Base-by-base conservation (phyloP, 2,797 vertebrate genomes). In the Gouania willdenowi region DNA sequence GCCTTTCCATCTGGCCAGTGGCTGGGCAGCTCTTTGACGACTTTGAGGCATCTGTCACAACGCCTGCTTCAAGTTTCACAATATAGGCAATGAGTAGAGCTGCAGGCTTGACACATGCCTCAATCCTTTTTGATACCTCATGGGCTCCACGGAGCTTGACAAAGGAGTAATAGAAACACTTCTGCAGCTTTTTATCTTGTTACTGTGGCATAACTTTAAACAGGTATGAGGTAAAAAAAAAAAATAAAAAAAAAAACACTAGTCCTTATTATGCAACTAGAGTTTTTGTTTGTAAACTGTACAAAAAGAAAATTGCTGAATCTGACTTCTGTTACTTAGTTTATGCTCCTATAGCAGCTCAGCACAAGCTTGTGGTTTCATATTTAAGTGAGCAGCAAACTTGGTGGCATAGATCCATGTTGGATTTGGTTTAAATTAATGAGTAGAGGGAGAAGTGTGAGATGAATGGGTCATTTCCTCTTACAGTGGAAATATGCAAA, bases 1-100 rank as follows among this genome's bases (percentile, higher is more conserved):
- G 63, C 62, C 41, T 44, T 38, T 71, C 75, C 75, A 65, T 82
- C 75, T 79, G 74, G 65, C 57, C 73, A 66, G 60, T 49, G 77
- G 71, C 53, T 45, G 75, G 65, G 56, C 61, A 43, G 66, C 56
- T 65, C 43, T 72, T 77, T 61, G 47, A 69, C 45, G 32, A 42
- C 50, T 1, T 10, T 35, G 62, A 53, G 58, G 34, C 41, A 43
- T 41, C 39, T 28, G 18, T 52, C 1, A 9, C 46, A 48, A 35
- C 30, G 51, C 58, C 67, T 62, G 71, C 53, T 66, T 65, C 51
- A 32, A 16, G 41, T 60, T 51, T 44, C 48, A 57, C 49, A 68
- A 42, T 53, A 54, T 31, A 33, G 36, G 64, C 71, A 55, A 59
- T 53, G 59, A 70, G 33, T 7, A 14, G 50, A 41, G 59, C 53